A percentile compares a stretch with the other conserved stretches of the same genome.
Evolutionary conservation across 2,888 invertebrate genomes (phyloP).

Genomic region (Pheosia gnoma): DNA sequence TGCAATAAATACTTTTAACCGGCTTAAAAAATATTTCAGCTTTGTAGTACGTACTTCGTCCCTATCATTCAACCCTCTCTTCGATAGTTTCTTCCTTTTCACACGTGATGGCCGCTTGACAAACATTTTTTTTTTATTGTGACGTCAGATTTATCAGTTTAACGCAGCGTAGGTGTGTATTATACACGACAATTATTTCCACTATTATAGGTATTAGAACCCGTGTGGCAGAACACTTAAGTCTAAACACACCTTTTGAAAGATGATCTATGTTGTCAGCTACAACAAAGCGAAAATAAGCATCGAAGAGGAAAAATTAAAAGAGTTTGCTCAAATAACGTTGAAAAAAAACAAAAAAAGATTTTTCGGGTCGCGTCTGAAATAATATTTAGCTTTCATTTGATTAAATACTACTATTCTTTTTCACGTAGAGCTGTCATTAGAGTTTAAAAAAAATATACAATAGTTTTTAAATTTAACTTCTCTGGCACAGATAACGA

Average conservation of each 20-base stretch:
- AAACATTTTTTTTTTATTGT: too few relatives aligned
- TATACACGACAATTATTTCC: too few relatives aligned
- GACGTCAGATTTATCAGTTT: too few relatives aligned
- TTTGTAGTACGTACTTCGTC: too few relatives aligned
- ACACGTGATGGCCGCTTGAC: too few relatives aligned
- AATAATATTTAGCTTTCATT: neutral
- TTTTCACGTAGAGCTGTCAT: neutral
- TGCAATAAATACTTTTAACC: too few relatives aligned
- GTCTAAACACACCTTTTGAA: neutral
- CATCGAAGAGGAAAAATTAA: neutral
- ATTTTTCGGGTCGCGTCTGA: neutral
- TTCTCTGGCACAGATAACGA: neutral
- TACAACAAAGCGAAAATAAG: neutral
- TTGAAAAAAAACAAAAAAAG: neutral
- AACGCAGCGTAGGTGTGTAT: too few relatives aligned
- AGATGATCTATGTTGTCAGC: constrained; percentile 17
- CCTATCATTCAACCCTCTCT: too few relatives aligned
- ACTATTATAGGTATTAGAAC: too few relatives aligned
- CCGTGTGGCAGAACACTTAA: neutral
- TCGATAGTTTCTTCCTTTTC: too few relatives aligned
- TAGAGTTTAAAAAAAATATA: neutral
- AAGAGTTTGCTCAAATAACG: neutral
- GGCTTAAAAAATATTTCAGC: too few relatives aligned
- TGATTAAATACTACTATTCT: neutral
- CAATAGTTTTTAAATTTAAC: neutral